A percentile compares a stretch with the other conserved stretches of the same genome.
These are phyloP conservation scores for Megaustenia siamemsis DNA, from an alignment of 2,888 invertebrate genomes.

Conservation along the genomic window DNA sequence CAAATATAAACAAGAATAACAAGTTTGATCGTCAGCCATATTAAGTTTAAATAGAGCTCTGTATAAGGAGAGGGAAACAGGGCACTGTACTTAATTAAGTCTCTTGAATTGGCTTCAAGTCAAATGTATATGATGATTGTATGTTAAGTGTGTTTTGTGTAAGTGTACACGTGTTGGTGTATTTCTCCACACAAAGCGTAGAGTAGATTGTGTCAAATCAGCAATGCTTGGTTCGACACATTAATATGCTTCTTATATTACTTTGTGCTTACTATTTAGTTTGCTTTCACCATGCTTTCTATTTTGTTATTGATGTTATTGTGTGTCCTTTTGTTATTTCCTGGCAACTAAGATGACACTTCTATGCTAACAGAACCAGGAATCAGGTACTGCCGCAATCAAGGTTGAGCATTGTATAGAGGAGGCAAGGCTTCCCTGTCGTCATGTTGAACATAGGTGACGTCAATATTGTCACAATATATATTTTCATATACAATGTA, in stretches of 20 bases:
- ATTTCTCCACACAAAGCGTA: no score
- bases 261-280: background rate
- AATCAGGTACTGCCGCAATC: background rate
- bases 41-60: no score
- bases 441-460: background rate
- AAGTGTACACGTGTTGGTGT: no score
- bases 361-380: constrained; percentile 16
- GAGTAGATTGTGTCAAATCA: no score
- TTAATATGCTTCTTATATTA: background rate
- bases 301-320: background rate
- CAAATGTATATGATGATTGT: no score
- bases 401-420: constrained; percentile 20
- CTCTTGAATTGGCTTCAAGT: no score
- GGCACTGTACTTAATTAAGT: no score
- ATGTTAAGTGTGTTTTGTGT: no score
- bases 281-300: background rate
- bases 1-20: no score
- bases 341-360: background rate
- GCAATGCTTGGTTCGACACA: no score
- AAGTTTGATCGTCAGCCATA: no score
- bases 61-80: no score
- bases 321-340: background rate
- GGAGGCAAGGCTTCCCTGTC: background rate
- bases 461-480: background rate
- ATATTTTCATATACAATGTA: background rate